Conservation (phyloP, 1,140 invertebrate species). For the Acromyrmex heyeri region DNA sequence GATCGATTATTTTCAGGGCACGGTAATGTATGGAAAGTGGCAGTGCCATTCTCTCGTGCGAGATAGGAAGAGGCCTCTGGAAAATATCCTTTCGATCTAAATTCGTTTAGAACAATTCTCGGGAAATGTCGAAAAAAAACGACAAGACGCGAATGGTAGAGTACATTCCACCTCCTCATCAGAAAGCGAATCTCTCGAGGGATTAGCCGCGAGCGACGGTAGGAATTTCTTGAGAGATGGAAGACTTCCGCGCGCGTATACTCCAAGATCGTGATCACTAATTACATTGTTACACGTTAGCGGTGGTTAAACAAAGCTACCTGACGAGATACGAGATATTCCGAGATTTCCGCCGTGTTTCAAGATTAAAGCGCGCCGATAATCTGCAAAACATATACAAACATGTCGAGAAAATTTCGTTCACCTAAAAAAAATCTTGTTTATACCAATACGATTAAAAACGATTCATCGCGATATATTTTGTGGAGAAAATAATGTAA, state of each 20-base stretch:
- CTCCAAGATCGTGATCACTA: conserved; percentile 47
- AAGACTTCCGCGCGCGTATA: conserved; percentile 39
- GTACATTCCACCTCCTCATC: not conserved
- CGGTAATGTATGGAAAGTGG: conserved; percentile 13
- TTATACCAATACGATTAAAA: not conserved
- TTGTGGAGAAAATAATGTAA: not conserved
- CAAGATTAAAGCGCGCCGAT: conserved; percentile 59
- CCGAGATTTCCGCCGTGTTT: not conserved
- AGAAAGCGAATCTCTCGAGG: conserved; percentile 14
- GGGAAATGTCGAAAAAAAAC: conserved; percentile 1
- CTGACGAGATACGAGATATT: conserved; percentile 24
- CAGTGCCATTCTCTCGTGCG: not conserved
- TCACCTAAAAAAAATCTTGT: not conserved
- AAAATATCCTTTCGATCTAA: not conserved
- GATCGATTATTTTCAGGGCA: conserved; percentile 37
- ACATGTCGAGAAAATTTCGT: not conserved
- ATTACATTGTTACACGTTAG: conserved; percentile 63
- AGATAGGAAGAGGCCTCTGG: not conserved
- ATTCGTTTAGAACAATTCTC: conserved; percentile 5
- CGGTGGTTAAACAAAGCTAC: conserved; percentile 44
- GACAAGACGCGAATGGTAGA: not conserved
- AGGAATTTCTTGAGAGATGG: conserved; percentile 51
- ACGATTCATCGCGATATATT: not conserved
- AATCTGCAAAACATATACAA: conserved; percentile 23
- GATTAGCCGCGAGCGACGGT: conserved; percentile 4